Evolutionary conservation across 2,888 invertebrate species (phyloP).

Genomic region (Phytoseiulus persimilis): DNA sequence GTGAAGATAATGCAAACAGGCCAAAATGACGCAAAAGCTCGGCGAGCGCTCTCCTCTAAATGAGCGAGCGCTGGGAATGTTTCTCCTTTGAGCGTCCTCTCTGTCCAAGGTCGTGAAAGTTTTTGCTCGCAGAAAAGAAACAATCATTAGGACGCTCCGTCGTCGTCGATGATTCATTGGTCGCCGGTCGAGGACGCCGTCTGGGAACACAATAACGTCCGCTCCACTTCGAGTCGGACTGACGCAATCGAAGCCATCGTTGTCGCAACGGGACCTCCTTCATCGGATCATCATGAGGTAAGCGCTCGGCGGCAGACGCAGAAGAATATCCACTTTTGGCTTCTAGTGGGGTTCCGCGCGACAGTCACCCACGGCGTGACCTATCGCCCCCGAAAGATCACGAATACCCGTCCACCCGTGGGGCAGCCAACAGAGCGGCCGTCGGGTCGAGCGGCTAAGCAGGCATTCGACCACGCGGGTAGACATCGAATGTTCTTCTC

Average conservation of each 20-base stretch:
- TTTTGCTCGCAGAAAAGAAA: not conserved
- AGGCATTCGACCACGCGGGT: not conserved
- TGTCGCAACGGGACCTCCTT: slow-evolving; percentile 5
- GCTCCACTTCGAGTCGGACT: not conserved
- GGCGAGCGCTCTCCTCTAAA: not conserved
- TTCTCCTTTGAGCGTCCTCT: not conserved
- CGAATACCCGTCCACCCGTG: not conserved
- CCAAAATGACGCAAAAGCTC: not conserved
- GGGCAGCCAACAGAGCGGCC: not conserved
- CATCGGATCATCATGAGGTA: not conserved
- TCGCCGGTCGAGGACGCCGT: not conserved
- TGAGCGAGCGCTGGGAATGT: not conserved
- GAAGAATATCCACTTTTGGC: not conserved
- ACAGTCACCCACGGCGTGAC: not conserved
- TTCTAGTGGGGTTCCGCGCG: not conserved
- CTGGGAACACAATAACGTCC: not conserved
- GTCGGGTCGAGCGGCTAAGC: not conserved
- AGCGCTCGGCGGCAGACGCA: not conserved
- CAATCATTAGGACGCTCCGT: not conserved
- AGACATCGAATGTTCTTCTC: not conserved
- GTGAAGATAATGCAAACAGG: slow-evolving; percentile 5
- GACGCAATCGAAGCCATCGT: not conserved
- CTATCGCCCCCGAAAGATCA: slow-evolving; percentile 5
- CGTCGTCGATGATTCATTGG: not conserved
- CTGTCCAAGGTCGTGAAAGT: not conserved